These are phyloP conservation scores for Trichogramma evanescens DNA, from an alignment of 2,888 invertebrate genomes.

Conservation along the genomic window DNA sequence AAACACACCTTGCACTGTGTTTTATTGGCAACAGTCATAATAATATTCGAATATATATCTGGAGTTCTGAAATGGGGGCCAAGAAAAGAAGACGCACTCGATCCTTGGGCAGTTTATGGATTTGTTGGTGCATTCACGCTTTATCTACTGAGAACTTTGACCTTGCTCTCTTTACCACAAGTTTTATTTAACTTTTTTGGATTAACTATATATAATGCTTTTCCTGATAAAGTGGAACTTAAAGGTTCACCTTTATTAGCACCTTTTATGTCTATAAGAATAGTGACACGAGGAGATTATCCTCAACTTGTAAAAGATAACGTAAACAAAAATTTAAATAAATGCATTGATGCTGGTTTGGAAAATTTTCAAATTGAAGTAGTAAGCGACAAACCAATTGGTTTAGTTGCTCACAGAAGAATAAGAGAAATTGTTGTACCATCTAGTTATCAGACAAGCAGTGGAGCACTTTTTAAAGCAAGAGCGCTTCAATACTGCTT, in stretches of 20 bases:
- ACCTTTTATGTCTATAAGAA: constrained; percentile 88
- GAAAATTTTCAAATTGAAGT: constrained; percentile 96
- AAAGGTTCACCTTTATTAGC: constrained; percentile 87
- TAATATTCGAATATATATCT: constrained; percentile 57
- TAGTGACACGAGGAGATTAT: constrained; percentile 91
- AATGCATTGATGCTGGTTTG: constrained; percentile 80
- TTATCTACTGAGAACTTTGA: constrained; percentile 71
- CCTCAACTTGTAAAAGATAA: constrained; percentile 83
- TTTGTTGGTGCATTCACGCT: constrained; percentile 65
- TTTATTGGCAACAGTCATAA: constrained; percentile 66
- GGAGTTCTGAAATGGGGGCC: constrained; percentile 37
- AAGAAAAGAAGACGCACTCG: constrained; percentile 54
- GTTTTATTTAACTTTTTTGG: constrained; percentile 84
- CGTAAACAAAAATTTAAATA: constrained; percentile 78
- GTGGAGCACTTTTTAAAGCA: constrained; percentile 89
- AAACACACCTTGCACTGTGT: constrained; percentile 78
- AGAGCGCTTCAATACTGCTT: constrained; percentile 92
- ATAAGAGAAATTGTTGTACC: constrained; percentile 87
- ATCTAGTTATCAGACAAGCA: constrained; percentile 75
- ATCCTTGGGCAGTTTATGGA: constrained; percentile 80
- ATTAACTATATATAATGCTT: constrained; percentile 84
- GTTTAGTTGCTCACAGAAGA: constrained; percentile 69
- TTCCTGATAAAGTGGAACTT: constrained; percentile 81
- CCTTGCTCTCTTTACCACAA: constrained; percentile 82
- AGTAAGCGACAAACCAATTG: constrained; percentile 83